Evolutionary conservation across 2,113 vertebrate genomes (phyloP), one percentile per base, ranked within the genome.

Genomic region (Trichechus manatus): DNA sequence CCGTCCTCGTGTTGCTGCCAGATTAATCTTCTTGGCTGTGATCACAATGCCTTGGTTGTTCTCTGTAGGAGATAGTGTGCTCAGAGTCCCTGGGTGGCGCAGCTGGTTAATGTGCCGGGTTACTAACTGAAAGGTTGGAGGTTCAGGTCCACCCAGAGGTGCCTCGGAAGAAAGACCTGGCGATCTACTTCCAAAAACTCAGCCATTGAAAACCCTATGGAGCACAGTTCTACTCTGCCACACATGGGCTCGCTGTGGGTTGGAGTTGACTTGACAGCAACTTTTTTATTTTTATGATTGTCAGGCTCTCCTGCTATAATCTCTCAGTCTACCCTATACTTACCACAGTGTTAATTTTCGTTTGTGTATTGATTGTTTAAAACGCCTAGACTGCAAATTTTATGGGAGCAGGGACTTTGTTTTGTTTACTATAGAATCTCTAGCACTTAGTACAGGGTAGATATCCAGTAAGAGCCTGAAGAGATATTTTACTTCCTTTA

Each of bases 221-320:
- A 47, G 47, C 47, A 47, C 47, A 47, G 47, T 47, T 47, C 47
- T 6, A 7, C 5, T 47, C 47, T 47, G 47, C 7, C 10, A 47
- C 53, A 56, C 53, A 15, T 56, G 53, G 53, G 53, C 9, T 56
- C 13, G 53, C 53, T 56, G 10, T 10, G 53, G 13, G 53, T 56
- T 3, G 11, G 11, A 56, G 53, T 11, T 56, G 11, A 56, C 53
- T n/a, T 53, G 13, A 10, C 39, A 17, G 53, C 53, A 17, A 56
- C 13, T 56, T 56, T 56, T 56, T 56, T 47, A 47, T 47, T 47
- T 47, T 47, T 47, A 47, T 44, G 85, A 17, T 7, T 83, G n/a
- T n/a, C 10, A 29, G 5, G 1, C 22, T 3, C 3, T 20, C 19
- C 29, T 3, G 1, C 56, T 3, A 1, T 29, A 23, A 7, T 42